A percentile compares a stretch with the other conserved stretches of the same genome.
phyloP scores from a whole-genome alignment of 2,797 vertebrate species.

The Sphaeramia orbicularis region DNA sequence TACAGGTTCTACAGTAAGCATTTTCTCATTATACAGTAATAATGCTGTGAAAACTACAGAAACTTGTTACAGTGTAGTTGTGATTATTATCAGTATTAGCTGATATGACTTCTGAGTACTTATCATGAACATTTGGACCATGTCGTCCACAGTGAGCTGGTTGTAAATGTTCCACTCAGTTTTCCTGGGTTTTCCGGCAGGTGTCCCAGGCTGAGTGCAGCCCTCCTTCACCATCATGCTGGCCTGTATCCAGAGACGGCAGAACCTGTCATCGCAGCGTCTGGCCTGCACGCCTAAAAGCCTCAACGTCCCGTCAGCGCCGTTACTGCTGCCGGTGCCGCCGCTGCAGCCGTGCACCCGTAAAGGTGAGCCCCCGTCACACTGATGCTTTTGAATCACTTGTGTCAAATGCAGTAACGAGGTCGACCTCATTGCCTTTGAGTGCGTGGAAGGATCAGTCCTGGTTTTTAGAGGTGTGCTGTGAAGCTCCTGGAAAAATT shows the following conservation, averaged over 20 bases:
- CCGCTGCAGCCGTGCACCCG: slow-evolving; percentile 62
- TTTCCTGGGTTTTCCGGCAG: slow-evolving; percentile 70
- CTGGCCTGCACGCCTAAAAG: slow-evolving; percentile 89
- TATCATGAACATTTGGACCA: too few relatives aligned
- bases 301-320: slow-evolving; percentile 83
- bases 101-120: too few relatives aligned
- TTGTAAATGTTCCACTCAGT: too few relatives aligned
- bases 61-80: too few relatives aligned
- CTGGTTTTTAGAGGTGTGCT: neutral
- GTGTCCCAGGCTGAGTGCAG: slow-evolving; percentile 75
- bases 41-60: too few relatives aligned
- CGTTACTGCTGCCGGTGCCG: slow-evolving; percentile 84
- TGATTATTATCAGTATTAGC: too few relatives aligned
- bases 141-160: too few relatives aligned
- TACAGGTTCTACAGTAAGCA: too few relatives aligned
- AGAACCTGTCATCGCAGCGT: slow-evolving; percentile 91
- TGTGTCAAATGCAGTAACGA: neutral
- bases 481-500: slow-evolving; percentile 35
- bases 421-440: slow-evolving; percentile 6
- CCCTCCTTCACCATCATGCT: slow-evolving; percentile 89
- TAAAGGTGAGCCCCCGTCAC: slow-evolving; percentile 75
- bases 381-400: neutral
- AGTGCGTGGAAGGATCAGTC: slow-evolving; percentile 8
- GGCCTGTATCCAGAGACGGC: slow-evolving; percentile 96
- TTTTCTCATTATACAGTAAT: too few relatives aligned